These are phyloP conservation scores for Botia kubotai DNA, from an alignment of 2,797 vertebrate genomes.

Conservation along the genomic window DNA sequence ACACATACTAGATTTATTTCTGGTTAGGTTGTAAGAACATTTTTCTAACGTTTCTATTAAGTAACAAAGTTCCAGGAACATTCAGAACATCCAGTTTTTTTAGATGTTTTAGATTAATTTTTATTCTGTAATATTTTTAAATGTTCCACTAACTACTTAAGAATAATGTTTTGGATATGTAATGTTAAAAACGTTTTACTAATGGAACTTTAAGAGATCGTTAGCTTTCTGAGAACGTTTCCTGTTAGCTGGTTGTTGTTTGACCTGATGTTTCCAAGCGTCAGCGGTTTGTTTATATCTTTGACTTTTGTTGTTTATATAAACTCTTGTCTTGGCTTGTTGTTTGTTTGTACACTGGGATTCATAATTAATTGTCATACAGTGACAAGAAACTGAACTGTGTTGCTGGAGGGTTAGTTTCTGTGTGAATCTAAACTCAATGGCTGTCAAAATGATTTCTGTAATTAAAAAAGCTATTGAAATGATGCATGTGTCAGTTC, in stretches of 20 bases:
- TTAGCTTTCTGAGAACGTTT: neutral
- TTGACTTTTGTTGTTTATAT: neutral
- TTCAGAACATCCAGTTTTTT: too few relatives aligned
- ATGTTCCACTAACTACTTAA: too few relatives aligned
- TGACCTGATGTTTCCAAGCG: slow-evolving; percentile 10
- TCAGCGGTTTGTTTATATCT: neutral
- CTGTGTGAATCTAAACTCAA: too few relatives aligned
- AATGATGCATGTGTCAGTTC: slow-evolving; percentile 7
- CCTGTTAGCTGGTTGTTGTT: neutral
- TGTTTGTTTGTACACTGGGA: neutral
- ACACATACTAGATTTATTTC: neutral
- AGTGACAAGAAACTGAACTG: slow-evolving; percentile 5
- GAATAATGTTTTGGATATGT: too few relatives aligned
- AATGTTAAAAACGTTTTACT: too few relatives aligned
- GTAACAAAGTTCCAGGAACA: too few relatives aligned
- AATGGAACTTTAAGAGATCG: neutral
- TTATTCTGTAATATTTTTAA: too few relatives aligned
- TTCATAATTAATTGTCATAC: neutral
- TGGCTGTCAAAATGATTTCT: too few relatives aligned
- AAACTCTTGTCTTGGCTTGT: neutral
- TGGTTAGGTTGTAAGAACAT: neutral
- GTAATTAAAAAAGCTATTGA: slow-evolving; percentile 41
- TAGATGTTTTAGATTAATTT: too few relatives aligned
- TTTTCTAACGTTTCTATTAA: too few relatives aligned
- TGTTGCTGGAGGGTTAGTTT: too few relatives aligned